Evolutionary conservation across 1,140 invertebrate species (phyloP).

Genomic region (Gonioctena quinquepunctata): DNA sequence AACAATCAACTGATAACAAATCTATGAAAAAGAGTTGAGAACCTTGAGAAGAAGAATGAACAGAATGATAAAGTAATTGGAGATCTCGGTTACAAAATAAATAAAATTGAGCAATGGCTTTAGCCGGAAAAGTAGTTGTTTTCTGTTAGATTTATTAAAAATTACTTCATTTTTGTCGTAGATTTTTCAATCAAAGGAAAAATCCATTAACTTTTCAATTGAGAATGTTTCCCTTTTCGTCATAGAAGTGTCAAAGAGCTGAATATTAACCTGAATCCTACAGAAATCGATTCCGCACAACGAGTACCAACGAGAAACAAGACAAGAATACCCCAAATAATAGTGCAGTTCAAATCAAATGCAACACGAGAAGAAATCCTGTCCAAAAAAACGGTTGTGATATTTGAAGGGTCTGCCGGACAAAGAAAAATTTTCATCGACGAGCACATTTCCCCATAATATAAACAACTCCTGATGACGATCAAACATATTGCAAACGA

Average conservation of each 20-base stretch:
- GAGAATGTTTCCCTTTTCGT: too few relatives aligned
- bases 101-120: too few relatives aligned
- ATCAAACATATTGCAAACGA: not conserved
- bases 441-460: not conserved
- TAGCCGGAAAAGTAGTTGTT: too few relatives aligned
- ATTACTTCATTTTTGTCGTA: too few relatives aligned
- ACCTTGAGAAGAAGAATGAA: not conserved
- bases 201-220: too few relatives aligned
- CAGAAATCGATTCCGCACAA: not conserved
- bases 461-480: not conserved
- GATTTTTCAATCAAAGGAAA: too few relatives aligned
- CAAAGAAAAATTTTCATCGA: not conserved
- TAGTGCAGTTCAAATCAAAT: not conserved
- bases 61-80: too few relatives aligned
- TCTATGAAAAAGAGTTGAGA: not conserved
- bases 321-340: not conserved
- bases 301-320: not conserved
- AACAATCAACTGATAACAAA: not conserved
- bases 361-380: not conserved
- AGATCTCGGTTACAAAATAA: too few relatives aligned
- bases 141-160: too few relatives aligned
- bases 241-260: too few relatives aligned
- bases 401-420: too few relatives aligned
- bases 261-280: not conserved
- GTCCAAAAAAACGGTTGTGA: not conserved